Conservation (phyloP, 2,888 invertebrate genomes). For the Amphiduros pacificus region DNA sequence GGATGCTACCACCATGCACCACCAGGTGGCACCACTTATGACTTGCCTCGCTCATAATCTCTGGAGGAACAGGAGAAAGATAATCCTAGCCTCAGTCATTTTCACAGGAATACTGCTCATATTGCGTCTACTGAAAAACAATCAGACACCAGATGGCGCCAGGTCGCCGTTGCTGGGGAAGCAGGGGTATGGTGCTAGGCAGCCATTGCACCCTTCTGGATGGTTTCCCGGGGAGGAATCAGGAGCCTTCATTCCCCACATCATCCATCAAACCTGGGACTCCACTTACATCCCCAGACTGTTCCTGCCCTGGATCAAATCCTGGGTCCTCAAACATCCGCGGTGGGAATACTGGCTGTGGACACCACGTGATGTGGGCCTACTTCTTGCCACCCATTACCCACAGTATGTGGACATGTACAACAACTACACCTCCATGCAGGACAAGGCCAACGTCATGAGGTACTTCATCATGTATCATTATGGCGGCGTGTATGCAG, state of each 20-base stretch:
- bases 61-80: too few relatives aligned
- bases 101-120: too few relatives aligned
- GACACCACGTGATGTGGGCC: conserved; percentile 50
- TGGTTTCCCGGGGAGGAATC: too few relatives aligned
- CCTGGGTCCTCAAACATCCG: conserved; percentile 48
- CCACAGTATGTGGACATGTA: conserved; percentile 20
- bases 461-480: conserved; percentile 31
- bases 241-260: conserved; percentile 27
- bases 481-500: conserved; percentile 33
- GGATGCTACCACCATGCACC: too few relatives aligned
- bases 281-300: conserved; percentile 20
- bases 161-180: too few relatives aligned
- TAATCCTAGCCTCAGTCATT: too few relatives aligned
- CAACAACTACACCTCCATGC: conserved; percentile 19
- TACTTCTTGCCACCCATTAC: conserved; percentile 44
- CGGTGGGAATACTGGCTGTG: conserved; percentile 56
- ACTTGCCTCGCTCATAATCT: too few relatives aligned
- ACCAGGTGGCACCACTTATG: too few relatives aligned
- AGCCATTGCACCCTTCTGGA: too few relatives aligned
- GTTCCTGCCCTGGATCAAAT: conserved; percentile 31
- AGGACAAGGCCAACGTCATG: conserved; percentile 30
- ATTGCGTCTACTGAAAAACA: too few relatives aligned
- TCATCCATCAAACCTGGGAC: conserved; percentile 35
- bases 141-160: too few relatives aligned
- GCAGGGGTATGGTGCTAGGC: too few relatives aligned